These are phyloP conservation scores for Andrena minutula DNA, from an alignment of 2,888 invertebrate genomes.

Conservation along the genomic window DNA sequence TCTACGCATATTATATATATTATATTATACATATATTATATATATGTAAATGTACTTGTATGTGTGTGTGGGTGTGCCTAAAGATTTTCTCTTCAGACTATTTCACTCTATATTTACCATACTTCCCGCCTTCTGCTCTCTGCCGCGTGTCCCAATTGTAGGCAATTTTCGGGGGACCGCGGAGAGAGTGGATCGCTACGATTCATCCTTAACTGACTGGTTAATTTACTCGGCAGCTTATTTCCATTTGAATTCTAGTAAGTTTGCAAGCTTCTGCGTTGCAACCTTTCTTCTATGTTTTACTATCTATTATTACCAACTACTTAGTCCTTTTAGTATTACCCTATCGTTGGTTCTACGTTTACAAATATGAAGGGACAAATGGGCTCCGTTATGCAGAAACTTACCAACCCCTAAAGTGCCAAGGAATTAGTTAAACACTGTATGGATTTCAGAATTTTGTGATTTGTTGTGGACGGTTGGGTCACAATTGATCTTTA, in stretches of 20 bases:
- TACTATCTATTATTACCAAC: neutral
- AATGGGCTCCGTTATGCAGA: too few species aligned
- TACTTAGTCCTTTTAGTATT: too few species aligned
- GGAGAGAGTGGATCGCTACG: slow-evolving; percentile 48
- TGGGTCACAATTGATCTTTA: too few species aligned
- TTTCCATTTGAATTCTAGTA: neutral
- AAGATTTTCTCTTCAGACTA: slow-evolving; percentile 70
- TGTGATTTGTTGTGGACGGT: too few species aligned
- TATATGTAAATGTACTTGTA: slow-evolving; percentile 74
- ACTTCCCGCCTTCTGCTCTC: slow-evolving; percentile 53
- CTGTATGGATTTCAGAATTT: too few species aligned
- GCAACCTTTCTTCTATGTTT: neutral
- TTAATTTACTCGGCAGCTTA: neutral
- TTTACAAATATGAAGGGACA: too few species aligned
- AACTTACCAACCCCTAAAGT: too few species aligned
- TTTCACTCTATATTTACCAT: slow-evolving; percentile 69
- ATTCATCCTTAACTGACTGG: slow-evolving; percentile 49
- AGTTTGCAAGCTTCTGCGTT: too few species aligned
- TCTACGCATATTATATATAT: slow-evolving; percentile 68
- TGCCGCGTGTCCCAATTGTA: slow-evolving; percentile 50
- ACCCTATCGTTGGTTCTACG: too few species aligned
- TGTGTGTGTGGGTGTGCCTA: slow-evolving; percentile 75
- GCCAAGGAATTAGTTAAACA: too few species aligned
- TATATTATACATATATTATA: slow-evolving; percentile 64
- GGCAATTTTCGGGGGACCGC: slow-evolving; percentile 38